These are phyloP conservation scores for Nowickia ferox DNA, from an alignment of 2,888 invertebrate species.

Conservation along the genomic window DNA sequence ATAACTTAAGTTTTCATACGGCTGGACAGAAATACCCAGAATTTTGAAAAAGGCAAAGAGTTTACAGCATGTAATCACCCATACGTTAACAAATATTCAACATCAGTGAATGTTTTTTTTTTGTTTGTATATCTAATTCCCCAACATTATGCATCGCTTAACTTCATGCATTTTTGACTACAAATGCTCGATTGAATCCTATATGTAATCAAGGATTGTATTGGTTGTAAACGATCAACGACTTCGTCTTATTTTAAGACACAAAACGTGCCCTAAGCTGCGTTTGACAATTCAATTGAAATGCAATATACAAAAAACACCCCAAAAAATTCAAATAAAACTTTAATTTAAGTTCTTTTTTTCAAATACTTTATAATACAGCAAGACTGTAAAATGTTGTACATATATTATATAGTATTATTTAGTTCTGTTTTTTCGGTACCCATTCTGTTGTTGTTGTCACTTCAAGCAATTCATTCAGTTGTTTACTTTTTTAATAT, in stretches of 20 bases:
- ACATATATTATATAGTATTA: too few species aligned
- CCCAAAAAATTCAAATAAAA: not conserved
- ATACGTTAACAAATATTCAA: not conserved
- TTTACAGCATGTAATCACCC: not conserved
- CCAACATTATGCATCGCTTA: slow-evolving; percentile 62
- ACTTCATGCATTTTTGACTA: slow-evolving; percentile 73
- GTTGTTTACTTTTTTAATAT: too few species aligned
- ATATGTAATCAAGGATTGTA: slow-evolving; percentile 7
- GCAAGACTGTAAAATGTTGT: too few species aligned
- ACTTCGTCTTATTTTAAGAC: slow-evolving; percentile 56
- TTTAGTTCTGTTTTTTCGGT: too few species aligned
- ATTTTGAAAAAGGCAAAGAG: too few species aligned
- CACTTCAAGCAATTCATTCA: too few species aligned
- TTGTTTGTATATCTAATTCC: slow-evolving; percentile 36
- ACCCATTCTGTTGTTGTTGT: too few species aligned
- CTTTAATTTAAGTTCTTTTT: too few species aligned
- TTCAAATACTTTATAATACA: too few species aligned
- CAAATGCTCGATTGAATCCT: slow-evolving; percentile 65
- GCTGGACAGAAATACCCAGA: too few species aligned
- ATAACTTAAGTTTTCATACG: too few species aligned
- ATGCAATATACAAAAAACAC: slow-evolving; percentile 49
- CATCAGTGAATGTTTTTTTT: slow-evolving; percentile 27
- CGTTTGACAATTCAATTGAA: slow-evolving; percentile 40
- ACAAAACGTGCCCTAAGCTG: slow-evolving; percentile 70
- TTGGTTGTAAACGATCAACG: slow-evolving; percentile 8